Percentiles rank a stretch among this genome's conserved stretches.
Conservation (phyloP, 2,888 invertebrate genomes). For the Spicauda simplicius region DNA sequence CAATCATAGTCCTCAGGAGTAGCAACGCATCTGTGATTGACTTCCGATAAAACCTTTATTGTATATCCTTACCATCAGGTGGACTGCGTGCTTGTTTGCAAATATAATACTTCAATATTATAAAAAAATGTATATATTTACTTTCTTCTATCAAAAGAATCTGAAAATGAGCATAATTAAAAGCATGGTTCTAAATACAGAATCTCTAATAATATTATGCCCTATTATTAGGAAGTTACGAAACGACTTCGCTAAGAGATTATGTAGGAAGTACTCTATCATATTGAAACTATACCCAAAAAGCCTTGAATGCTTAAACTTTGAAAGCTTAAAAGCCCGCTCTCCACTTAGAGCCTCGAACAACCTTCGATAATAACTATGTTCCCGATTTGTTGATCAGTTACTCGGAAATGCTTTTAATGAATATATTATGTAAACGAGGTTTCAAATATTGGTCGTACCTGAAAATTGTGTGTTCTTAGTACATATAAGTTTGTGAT, state of each 20-base stretch:
- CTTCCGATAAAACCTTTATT: too few species aligned
- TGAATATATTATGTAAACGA: not conserved
- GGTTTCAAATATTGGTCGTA: not conserved
- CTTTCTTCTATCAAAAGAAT: too few species aligned
- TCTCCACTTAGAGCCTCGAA: not conserved
- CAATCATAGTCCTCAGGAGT: too few species aligned
- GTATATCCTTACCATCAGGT: too few species aligned
- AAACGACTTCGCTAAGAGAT: not conserved
- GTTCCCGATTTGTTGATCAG: constrained; percentile 13
- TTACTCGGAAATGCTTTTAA: not conserved
- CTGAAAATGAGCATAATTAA: too few species aligned
- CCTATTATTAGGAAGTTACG: not conserved
- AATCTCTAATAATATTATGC: not conserved
- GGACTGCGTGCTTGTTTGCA: too few species aligned
- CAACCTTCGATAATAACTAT: constrained; percentile 17
- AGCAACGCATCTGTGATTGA: too few species aligned
- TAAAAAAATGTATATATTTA: too few species aligned
- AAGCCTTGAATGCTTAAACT: not conserved
- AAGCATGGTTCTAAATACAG: too few species aligned
- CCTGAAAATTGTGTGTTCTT: not conserved
- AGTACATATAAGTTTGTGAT: not conserved
- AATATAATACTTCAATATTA: too few species aligned
- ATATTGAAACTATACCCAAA: not conserved
- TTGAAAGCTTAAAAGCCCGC: not conserved
- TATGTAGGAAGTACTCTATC: not conserved